Percentiles rank a stretch among this genome's conserved stretches.
Conservation (phyloP, 2,797 vertebrate genomes). For the Bovichtus variegatus region DNA sequence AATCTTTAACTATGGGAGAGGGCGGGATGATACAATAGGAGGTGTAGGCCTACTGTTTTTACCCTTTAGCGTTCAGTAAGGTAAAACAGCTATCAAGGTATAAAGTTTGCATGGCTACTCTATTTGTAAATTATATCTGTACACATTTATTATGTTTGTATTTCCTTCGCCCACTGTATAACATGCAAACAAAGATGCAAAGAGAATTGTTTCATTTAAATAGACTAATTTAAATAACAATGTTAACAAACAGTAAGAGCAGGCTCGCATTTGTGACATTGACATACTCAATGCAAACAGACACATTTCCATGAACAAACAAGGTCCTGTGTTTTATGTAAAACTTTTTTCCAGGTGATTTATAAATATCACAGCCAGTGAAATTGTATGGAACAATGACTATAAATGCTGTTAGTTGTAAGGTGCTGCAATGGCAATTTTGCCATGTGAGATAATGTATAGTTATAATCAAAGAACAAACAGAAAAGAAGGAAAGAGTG, state of each 20-base stretch:
- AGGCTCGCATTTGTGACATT: too few species aligned
- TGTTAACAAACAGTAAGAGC: slow-evolving; percentile 11
- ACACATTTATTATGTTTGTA: neutral
- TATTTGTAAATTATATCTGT: neutral
- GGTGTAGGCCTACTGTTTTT: neutral
- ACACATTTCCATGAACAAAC: slow-evolving; percentile 5
- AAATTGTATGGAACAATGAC: neutral
- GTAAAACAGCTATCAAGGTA: neutral
- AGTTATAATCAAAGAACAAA: neutral
- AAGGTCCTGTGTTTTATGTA: slow-evolving; percentile 11
- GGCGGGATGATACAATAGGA: too few species aligned
- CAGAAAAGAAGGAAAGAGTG: neutral
- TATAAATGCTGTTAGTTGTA: neutral
- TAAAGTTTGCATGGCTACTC: slow-evolving; percentile 1
- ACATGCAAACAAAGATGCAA: neutral
- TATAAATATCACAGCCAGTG: neutral
- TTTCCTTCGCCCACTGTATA: neutral
- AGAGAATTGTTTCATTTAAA: neutral
- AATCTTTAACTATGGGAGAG: too few species aligned
- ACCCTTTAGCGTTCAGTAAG: neutral
- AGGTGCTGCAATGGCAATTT: fast-evolving
- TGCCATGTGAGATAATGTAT: neutral
- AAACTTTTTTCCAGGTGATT: neutral
- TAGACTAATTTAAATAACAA: slow-evolving; percentile 39
- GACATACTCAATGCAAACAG: slow-evolving; percentile 9